Conservation (phyloP, 1,140 invertebrate genomes). For the Polyergus mexicanus region DNA sequence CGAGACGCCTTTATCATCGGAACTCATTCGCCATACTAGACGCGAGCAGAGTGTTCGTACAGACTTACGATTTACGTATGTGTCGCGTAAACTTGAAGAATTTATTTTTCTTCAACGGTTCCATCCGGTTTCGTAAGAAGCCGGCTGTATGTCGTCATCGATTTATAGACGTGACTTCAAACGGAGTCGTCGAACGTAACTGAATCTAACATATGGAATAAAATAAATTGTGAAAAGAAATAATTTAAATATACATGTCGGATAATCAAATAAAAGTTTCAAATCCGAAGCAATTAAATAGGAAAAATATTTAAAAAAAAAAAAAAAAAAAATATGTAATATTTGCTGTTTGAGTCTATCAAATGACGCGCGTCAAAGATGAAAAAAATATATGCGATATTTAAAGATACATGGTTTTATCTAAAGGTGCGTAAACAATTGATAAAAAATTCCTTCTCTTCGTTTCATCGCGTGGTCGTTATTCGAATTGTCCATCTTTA, state of each 20-base stretch:
- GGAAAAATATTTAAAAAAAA: background rate
- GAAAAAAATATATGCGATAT: background rate
- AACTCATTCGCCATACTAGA: background rate
- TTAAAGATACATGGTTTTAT: background rate
- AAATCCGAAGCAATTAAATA: background rate
- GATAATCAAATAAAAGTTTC: background rate
- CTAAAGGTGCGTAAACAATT: background rate
- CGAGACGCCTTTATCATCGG: background rate
- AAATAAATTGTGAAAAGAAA: background rate
- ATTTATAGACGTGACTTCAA: background rate
- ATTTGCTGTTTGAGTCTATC: no score
- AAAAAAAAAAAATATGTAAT: no score
- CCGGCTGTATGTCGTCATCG: slow-evolving; percentile 8
- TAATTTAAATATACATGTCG: background rate
- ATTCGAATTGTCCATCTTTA: background rate
- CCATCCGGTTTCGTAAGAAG: slow-evolving; percentile 41
- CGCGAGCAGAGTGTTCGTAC: background rate
- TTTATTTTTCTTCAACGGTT: slow-evolving; percentile 45
- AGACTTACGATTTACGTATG: background rate
- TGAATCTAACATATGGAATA: background rate
- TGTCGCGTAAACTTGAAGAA: background rate
- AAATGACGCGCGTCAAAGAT: no score
- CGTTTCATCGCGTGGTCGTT: background rate
- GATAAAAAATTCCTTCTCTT: background rate
- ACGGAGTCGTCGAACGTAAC: background rate